Evolutionary conservation across 2,888 invertebrate species (phyloP), one percentile per base, ranked within the genome.

Genomic region (Rosalia funebris): DNA sequence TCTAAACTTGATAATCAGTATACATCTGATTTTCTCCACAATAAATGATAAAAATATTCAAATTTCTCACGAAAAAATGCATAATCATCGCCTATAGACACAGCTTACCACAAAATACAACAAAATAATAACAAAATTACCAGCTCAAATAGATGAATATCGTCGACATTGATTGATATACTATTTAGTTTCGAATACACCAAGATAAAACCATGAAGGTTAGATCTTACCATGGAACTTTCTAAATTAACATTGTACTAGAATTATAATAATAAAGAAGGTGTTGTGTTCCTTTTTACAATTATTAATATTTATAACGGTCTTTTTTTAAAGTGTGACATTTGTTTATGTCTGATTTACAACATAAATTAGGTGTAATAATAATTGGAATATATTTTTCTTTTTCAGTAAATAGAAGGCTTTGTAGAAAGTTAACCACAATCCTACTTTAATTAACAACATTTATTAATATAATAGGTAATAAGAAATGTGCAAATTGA

Each of bases 121-220:
- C 42, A 41, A 58, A 62, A 48, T 65, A 71, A 68, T 65, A 70
- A 63, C 63, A 62, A 63, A 66, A 70, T 68, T 66, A 67, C 62
- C 48, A 63, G 65, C 53, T 65, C 37, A 57, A 48, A 60, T 62
- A 66, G 72, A 72, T 72, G 66, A 68, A 62, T 67, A 72, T 72
- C 72, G 57, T 11, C 44, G 72, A 71, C 70, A 68, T 69, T 72
- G 72, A 71, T 71, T 65, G 71, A 72, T 72, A 20, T 39, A 39
- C 50, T 36, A 25, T 34, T 37, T 48, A 48, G 19, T 48, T 48
- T 12, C 9, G 1, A 36, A 11, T 2, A 11, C 1, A 14, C 37
- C 48, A 48, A 37, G 34, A 1, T 34, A n/a, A 2, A 19, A 1
- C 3, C 11, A 25, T 9, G 4, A 44, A 44, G 44, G 44, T 44